Percentiles rank a stretch among this genome's conserved stretches.
Evolutionary conservation across 2,113 vertebrate genomes (phyloP).

Genomic region (Chionodraco myersi): DNA sequence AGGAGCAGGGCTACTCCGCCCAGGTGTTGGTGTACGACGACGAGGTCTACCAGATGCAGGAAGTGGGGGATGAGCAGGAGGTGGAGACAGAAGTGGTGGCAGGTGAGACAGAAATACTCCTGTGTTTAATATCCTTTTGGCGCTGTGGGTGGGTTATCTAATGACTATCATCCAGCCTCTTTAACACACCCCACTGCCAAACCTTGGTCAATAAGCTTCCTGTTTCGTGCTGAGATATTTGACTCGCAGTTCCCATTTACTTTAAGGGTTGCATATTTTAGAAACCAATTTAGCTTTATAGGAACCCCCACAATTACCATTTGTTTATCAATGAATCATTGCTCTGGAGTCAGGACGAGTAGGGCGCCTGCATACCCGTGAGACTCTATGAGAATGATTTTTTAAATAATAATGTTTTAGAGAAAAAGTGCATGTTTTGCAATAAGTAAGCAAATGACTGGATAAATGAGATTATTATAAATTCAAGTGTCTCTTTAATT

Average conservation of each 20-base stretch:
- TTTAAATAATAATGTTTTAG: no score
- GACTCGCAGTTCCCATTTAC: background rate
- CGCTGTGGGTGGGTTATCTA: background rate
- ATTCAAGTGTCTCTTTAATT: slow-evolving; percentile 1
- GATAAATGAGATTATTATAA: no score
- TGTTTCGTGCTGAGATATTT: background rate
- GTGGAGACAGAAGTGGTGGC: slow-evolving; percentile 91
- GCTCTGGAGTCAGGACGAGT: no score
- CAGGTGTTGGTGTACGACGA: slow-evolving; percentile 93
- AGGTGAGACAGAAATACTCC: slow-evolving; percentile 83
- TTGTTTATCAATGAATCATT: no score
- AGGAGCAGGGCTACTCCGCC: slow-evolving; percentile 89
- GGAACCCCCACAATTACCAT: no score
- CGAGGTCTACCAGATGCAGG: slow-evolving; percentile 92
- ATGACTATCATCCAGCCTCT: background rate
- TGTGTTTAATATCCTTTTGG: background rate
- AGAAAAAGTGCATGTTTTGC: no score
- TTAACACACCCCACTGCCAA: background rate
- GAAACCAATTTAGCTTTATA: background rate
- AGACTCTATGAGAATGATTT: no score
- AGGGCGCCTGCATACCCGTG: no score
- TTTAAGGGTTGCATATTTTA: background rate
- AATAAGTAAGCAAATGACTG: no score
- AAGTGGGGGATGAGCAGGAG: slow-evolving; percentile 94
- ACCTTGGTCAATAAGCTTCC: no score